Conservation (phyloP, 2,888 invertebrate genomes). For the Chalcosyrphus nemorum region DNA sequence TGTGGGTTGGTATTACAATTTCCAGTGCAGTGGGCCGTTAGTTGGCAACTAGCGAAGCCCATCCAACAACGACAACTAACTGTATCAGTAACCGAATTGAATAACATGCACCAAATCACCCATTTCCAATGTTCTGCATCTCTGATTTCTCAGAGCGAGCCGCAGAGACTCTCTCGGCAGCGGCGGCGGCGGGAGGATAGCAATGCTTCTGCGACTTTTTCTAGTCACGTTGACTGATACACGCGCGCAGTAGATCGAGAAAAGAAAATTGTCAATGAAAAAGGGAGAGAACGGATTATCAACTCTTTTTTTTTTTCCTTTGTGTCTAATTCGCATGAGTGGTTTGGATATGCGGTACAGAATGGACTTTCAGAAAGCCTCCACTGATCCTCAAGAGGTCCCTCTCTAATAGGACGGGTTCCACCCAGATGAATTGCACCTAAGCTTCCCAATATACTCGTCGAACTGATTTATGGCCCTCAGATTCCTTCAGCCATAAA, state of each 20-base stretch:
- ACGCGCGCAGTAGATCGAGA: not conserved
- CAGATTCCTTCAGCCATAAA: not conserved
- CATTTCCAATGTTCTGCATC: conserved; percentile 73
- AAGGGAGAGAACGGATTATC: not conserved
- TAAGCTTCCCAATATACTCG: not conserved
- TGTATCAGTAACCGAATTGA: conserved; percentile 71
- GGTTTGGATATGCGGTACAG: not conserved
- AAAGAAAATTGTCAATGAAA: conserved; percentile 20
- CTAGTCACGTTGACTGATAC: conserved; percentile 58
- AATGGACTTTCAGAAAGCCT: not conserved
- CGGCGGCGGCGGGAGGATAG: conserved; percentile 10
- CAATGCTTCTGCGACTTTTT: conserved; percentile 18
- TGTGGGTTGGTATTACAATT: conserved; percentile 39
- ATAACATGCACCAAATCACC: conserved; percentile 72
- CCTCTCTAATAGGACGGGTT: too few species aligned
- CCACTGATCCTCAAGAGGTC: not conserved
- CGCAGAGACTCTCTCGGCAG: too few species aligned
- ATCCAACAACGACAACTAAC: conserved; percentile 64
- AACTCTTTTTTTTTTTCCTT: not conserved
- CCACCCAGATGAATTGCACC: not conserved
- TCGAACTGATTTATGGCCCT: conserved; percentile 13
- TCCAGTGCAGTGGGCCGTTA: conserved; percentile 45
- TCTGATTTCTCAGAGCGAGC: conserved; percentile 62
- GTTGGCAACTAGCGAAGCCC: conserved; percentile 42
- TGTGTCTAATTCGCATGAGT: conserved; percentile 26